These are phyloP conservation scores for Pygmarrhopalites habei DNA, from an alignment of 1,140 invertebrate genomes.

Conservation along the genomic window DNA sequence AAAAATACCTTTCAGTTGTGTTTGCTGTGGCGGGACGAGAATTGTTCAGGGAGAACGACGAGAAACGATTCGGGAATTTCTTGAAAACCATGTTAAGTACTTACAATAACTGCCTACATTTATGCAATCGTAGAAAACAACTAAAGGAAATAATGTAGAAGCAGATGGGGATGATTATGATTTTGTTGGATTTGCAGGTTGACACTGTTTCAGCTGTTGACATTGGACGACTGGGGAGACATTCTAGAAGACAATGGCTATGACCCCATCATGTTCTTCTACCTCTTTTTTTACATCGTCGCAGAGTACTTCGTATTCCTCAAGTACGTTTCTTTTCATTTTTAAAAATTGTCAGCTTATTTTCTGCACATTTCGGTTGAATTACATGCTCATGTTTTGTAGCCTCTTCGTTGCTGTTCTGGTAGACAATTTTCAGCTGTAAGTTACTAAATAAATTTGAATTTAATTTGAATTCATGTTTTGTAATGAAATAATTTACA, in stretches of 20 bases:
- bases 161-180: no score
- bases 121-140: no score
- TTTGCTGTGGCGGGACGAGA: constrained; percentile 42
- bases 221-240: constrained; percentile 37
- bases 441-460: no score
- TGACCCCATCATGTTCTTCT: constrained; percentile 38
- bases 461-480: no score
- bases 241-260: constrained; percentile 8
- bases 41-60: constrained; percentile 37
- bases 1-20: constrained; percentile 30
- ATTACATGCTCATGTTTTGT: neutral
- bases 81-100: no score
- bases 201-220: constrained; percentile 41
- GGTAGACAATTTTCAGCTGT: constrained; percentile 42
- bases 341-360: neutral
- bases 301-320: constrained; percentile 43
- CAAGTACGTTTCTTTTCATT: constrained; percentile 28
- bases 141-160: no score
- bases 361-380: neutral
- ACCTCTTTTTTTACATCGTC: constrained; percentile 40
- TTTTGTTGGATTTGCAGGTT: no score
- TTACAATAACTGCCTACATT: no score
- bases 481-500: no score
- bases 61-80: constrained; percentile 39
- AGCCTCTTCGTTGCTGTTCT: constrained; percentile 42